These are phyloP conservation scores for Plagodis dolabraria DNA, from an alignment of 2,888 invertebrate genomes.

Conservation along the genomic window DNA sequence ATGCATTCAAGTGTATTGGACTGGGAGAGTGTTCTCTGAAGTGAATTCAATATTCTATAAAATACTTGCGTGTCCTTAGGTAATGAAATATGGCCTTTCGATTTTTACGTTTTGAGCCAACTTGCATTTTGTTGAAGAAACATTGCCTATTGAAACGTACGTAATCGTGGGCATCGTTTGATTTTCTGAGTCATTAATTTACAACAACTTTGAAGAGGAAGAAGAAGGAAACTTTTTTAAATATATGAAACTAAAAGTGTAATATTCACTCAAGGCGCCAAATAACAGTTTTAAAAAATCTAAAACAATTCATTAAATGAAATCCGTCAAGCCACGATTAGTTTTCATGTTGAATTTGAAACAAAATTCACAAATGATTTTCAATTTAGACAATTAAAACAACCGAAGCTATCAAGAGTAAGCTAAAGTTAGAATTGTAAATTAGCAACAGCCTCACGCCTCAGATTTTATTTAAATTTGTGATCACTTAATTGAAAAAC, in stretches of 20 bases:
- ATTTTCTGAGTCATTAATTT: background rate
- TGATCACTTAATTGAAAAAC: constrained; percentile 51
- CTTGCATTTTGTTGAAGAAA: constrained; percentile 20
- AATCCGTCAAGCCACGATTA: constrained; percentile 16
- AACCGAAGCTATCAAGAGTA: constrained; percentile 38
- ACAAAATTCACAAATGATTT: constrained; percentile 43
- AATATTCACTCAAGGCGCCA: too few species aligned
- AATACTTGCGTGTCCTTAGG: constrained; percentile 14
- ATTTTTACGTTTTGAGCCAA: constrained; percentile 19
- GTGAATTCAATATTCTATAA: constrained; percentile 1
- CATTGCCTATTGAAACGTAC: background rate
- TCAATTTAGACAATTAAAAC: constrained; percentile 54
- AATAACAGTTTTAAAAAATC: constrained; percentile 11
- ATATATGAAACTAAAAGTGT: background rate
- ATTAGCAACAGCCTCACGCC: constrained; percentile 49
- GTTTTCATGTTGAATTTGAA: constrained; percentile 5
- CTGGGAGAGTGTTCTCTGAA: constrained; percentile 14
- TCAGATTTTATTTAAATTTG: constrained; percentile 45
- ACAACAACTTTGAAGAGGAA: too few species aligned
- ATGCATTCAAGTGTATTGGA: constrained; percentile 33
- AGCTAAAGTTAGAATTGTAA: constrained; percentile 57
- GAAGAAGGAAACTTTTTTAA: too few species aligned
- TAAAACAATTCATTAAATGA: constrained; percentile 9
- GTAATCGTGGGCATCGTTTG: background rate
- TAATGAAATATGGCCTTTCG: constrained; percentile 19